Base-by-base conservation (phyloP, 1,140 invertebrate species). In the Bombus polaris region DNA sequence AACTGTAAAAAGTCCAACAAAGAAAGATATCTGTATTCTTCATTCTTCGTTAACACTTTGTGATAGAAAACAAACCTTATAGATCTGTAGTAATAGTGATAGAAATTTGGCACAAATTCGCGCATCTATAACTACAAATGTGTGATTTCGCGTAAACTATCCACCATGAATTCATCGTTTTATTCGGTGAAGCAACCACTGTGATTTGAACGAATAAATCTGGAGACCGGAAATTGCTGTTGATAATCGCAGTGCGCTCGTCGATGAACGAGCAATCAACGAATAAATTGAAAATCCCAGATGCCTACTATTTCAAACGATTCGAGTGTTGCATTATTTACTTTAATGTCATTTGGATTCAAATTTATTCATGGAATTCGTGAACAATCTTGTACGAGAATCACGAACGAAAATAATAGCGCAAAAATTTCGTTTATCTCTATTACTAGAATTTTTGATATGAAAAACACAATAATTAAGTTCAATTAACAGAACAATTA, bases 91-190 rank as follows among this genome's bases (percentile, higher is more conserved):
- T 12, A 70, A 32, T 42, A 74, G 85, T 39, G 70, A 65, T 72
- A 59, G 70, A 74, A 57, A 85, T 74, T 87, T 87, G 57, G 83
- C 62, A 44, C 59, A 53, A 87, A 85, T 85, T 79, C 18, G 59
- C 59, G 47, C 47, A 37, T 22, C 59, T 39, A 35, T 66, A 25
- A 35, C 13, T 32, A 15, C 59, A 22, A 78, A 44, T 25, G 25
- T 25, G 35, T 35, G 79, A 18, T 42, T 75, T 75, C 62, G 62
- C 62, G 74, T 85, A 62, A 87, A 85, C 68, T 53, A 77, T 44
- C 59, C 37, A 68, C 32, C 47, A 39, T 44, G 59, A 74, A 86
- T 87, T 87, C 85, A 86, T 87, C 80, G 66, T 84, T 59, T 78
- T 72, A 59, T 78, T 75, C 71, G 47, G 39, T 73, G 74, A 86